These are phyloP conservation scores for Hippocampus guttulatus DNA, from an alignment of 2,113 vertebrate genomes.

Conservation along the genomic window DNA sequence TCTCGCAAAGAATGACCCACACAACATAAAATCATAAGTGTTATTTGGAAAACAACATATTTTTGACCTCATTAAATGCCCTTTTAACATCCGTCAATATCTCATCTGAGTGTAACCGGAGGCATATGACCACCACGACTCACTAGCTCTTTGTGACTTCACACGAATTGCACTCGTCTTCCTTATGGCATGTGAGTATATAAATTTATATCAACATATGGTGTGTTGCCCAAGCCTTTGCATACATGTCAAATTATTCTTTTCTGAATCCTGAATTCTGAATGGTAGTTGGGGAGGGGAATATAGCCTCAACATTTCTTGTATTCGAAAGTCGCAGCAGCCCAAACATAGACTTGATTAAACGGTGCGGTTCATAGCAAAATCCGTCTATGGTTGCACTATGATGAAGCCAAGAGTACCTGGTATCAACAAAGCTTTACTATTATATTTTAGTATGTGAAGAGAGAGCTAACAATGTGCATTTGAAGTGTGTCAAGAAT, in stretches of 20 bases:
- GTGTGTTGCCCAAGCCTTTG: slow-evolving; percentile 29
- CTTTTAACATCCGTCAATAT: slow-evolving; percentile 12
- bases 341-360: slow-evolving; percentile 39
- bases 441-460: slow-evolving; percentile 37
- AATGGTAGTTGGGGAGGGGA: slow-evolving; percentile 39
- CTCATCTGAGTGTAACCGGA: slow-evolving; percentile 41
- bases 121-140: slow-evolving; percentile 31
- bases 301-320: slow-evolving; percentile 36
- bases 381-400: slow-evolving; percentile 39
- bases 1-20: slow-evolving; percentile 45
- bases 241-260: slow-evolving; percentile 14
- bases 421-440: slow-evolving; percentile 35
- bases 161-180: slow-evolving; percentile 53
- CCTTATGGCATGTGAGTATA: slow-evolving; percentile 67
- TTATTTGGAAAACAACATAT: slow-evolving; percentile 27
- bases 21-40: slow-evolving; percentile 21
- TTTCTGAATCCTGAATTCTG: slow-evolving; percentile 30
- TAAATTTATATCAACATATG: slow-evolving; percentile 49
- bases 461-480: slow-evolving; percentile 51
- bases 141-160: slow-evolving; percentile 61
- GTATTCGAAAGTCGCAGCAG: slow-evolving; percentile 59
- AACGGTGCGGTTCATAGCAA: slow-evolving; percentile 41
- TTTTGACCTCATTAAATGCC: slow-evolving; percentile 32
- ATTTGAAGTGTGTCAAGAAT: slow-evolving; percentile 48
- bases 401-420: slow-evolving; percentile 46